phyloP scores from a whole-genome alignment of 2,797 vertebrate species.

The Fistularia commersonii region DNA sequence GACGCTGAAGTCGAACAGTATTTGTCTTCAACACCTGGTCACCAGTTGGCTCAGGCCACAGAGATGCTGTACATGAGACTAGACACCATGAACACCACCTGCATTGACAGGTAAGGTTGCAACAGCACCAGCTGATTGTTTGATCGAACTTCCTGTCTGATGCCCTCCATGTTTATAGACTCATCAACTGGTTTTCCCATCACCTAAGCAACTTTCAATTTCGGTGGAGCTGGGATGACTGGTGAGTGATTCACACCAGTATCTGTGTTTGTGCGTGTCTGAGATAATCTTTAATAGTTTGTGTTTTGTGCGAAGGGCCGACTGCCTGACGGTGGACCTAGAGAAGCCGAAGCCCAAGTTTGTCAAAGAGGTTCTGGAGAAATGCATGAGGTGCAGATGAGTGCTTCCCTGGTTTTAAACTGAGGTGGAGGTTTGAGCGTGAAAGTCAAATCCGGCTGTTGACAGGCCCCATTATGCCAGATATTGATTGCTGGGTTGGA shows the following conservation, averaged over 20 bases:
- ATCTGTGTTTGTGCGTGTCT: no score
- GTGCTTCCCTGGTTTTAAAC: neutral
- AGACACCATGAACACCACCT: slow-evolving; percentile 96
- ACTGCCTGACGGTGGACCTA: slow-evolving; percentile 87
- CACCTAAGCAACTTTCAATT: slow-evolving; percentile 99
- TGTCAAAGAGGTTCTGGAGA: slow-evolving; percentile 96
- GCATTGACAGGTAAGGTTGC: slow-evolving; percentile 84
- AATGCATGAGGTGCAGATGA: slow-evolving; percentile 85
- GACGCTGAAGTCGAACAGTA: no score
- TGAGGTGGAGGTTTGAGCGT: no score
- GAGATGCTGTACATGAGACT: slow-evolving; percentile 98
- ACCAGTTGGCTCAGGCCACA: slow-evolving; percentile 92
- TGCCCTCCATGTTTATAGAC: slow-evolving; percentile 46
- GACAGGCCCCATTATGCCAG: no score
- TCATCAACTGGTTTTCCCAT: slow-evolving; percentile 97
- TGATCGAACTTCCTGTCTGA: neutral
- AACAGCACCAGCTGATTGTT: rapidly evolving
- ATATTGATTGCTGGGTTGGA: no score
- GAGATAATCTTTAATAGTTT: neutral
- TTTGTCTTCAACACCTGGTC: neutral
- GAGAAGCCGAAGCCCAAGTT: slow-evolving; percentile 97
- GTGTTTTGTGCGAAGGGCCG: slow-evolving; percentile 78
- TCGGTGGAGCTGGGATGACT: slow-evolving; percentile 99
- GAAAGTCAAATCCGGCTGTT: no score
- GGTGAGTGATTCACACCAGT: slow-evolving; percentile 74